Conservation (phyloP, 2,797 vertebrate genomes). For the Liparis tanakae region DNA sequence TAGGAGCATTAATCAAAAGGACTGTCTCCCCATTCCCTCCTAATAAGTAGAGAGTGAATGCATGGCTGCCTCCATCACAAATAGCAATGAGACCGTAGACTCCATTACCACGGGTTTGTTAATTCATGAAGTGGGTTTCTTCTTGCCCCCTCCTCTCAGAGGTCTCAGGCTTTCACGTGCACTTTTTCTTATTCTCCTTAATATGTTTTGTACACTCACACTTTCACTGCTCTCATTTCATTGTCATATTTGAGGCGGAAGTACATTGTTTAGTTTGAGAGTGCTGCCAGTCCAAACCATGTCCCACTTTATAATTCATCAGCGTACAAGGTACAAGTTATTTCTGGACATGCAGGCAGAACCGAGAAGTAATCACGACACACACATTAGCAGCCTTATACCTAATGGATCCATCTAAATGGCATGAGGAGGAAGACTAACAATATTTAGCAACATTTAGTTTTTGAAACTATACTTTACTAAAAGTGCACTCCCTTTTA, state of each 20-base stretch:
- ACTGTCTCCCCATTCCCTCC: slow-evolving; percentile 71
- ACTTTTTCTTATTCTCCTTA: slow-evolving; percentile 55
- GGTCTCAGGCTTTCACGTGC: slow-evolving; percentile 50
- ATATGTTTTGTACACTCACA: slow-evolving; percentile 40
- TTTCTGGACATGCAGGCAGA: slow-evolving; percentile 65
- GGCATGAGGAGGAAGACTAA: slow-evolving; percentile 33
- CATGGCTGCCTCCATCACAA: slow-evolving; percentile 79
- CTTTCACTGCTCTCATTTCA: slow-evolving; percentile 36
- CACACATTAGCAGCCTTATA: slow-evolving; percentile 40
- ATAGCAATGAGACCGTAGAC: slow-evolving; percentile 78
- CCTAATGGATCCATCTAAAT: slow-evolving; percentile 61
- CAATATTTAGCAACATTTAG: slow-evolving; percentile 39
- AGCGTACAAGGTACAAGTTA: slow-evolving; percentile 56
- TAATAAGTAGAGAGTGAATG: slow-evolving; percentile 79
- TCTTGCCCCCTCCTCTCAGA: slow-evolving; percentile 44
- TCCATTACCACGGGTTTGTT: slow-evolving; percentile 78
- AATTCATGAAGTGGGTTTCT: slow-evolving; percentile 77
- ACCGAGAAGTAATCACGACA: slow-evolving; percentile 44
- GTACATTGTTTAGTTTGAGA: slow-evolving; percentile 59
- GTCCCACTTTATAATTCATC: slow-evolving; percentile 70
- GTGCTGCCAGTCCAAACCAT: slow-evolving; percentile 54
- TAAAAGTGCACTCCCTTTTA: slow-evolving; percentile 5
- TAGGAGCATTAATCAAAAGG: slow-evolving; percentile 76
- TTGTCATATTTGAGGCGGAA: slow-evolving; percentile 54
- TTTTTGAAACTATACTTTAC: slow-evolving; percentile 1